These are phyloP conservation scores for Fistularia tabacaria DNA, from an alignment of 2,797 vertebrate species.

Conservation along the genomic window DNA sequence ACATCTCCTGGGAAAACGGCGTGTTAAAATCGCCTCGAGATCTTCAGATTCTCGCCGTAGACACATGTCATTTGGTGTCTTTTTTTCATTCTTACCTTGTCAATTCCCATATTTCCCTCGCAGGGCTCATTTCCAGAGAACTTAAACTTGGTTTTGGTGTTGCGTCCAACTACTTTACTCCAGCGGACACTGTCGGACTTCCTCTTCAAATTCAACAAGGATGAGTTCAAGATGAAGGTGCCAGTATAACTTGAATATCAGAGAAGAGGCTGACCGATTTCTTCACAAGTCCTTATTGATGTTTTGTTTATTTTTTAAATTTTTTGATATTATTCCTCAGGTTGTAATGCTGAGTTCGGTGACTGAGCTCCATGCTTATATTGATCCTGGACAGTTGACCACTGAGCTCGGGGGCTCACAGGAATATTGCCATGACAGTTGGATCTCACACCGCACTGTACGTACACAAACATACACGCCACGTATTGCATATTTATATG, in stretches of 20 bases:
- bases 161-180: constrained; percentile 85
- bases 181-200: constrained; percentile 89
- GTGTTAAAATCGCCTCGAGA: neutral
- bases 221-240: constrained; percentile 98
- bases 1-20: too few species aligned
- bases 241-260: too few species aligned
- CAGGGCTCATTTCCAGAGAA: constrained; percentile 91
- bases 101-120: neutral
- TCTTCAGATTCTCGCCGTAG: neutral
- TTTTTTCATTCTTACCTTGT: neutral
- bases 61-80: neutral
- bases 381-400: constrained; percentile 88
- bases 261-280: too few species aligned
- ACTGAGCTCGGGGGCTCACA: constrained; percentile 87
- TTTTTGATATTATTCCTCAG: constrained; percentile 52
- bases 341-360: constrained; percentile 95
- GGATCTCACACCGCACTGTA: constrained; percentile 87
- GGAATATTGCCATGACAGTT: constrained; percentile 86
- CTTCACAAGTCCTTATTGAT: too few species aligned
- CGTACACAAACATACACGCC: constrained; percentile 5
- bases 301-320: too few species aligned
- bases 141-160: constrained; percentile 87
- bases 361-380: constrained; percentile 86
- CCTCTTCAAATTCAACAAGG: constrained; percentile 86
- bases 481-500: too few species aligned